phyloP scores from a whole-genome alignment of 2,797 vertebrate species.

The Notoglanidium macrostoma region DNA sequence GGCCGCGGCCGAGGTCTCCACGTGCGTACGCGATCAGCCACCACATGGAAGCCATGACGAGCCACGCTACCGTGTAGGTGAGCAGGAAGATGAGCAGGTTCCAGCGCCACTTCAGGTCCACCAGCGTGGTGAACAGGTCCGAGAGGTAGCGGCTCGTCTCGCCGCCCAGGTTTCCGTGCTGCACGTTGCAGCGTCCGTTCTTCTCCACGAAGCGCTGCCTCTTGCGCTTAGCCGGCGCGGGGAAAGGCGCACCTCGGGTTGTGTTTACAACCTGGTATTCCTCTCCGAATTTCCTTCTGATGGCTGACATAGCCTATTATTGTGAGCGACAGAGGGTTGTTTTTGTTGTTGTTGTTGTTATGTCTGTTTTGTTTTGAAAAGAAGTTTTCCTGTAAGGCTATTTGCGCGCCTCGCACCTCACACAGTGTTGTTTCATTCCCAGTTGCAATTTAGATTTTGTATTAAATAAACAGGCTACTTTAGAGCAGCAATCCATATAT shows the following conservation, averaged over 20 bases:
- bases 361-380: background rate
- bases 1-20: conserved; percentile 82
- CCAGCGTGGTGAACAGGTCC: conserved; percentile 89
- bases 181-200: conserved; percentile 91
- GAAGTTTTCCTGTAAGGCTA: conserved; percentile 36
- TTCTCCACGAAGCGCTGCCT: conserved; percentile 91
- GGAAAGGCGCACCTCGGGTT: conserved; percentile 64
- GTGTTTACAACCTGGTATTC: conserved; percentile 86
- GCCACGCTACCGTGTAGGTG: conserved; percentile 90
- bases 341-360: conserved; percentile 14
- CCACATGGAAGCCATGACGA: conserved; percentile 94
- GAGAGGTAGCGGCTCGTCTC: conserved; percentile 89
- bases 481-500: background rate
- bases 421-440: background rate
- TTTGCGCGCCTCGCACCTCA: background rate
- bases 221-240: conserved; percentile 77
- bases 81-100: conserved; percentile 91
- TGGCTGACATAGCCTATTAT: conserved; percentile 73
- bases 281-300: conserved; percentile 85
- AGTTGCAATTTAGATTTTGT: background rate
- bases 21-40: conserved; percentile 89
- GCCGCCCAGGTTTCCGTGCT: conserved; percentile 89
- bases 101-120: conserved; percentile 93
- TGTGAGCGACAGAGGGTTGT: conserved; percentile 19
- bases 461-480: background rate